These are phyloP conservation scores for Pseudotriccus pelzelni DNA, from an alignment of 2,797 vertebrate species.

Conservation along the genomic window DNA sequence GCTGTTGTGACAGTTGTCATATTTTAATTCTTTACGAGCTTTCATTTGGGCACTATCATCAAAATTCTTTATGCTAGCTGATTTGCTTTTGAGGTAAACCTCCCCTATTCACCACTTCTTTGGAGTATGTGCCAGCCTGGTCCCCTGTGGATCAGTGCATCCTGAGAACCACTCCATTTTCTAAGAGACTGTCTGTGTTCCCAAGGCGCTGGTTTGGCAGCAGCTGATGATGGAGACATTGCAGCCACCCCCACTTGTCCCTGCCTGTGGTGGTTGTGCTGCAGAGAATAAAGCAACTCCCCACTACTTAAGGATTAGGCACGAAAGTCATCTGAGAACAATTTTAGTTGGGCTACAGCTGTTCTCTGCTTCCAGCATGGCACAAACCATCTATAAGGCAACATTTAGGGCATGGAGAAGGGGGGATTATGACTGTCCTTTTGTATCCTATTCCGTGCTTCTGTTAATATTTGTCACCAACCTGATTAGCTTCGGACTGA, in stretches of 20 bases:
- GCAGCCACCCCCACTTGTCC: background rate
- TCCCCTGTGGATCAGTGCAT: background rate
- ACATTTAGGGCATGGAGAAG: background rate
- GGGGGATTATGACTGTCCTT: background rate
- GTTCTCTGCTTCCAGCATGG: background rate
- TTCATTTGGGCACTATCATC: background rate
- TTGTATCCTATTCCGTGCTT: background rate
- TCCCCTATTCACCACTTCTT: background rate
- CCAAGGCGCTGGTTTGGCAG: background rate
- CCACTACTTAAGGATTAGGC: background rate
- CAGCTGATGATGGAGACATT: background rate
- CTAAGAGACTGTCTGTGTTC: background rate
- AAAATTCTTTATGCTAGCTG: background rate
- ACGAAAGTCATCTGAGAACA: background rate
- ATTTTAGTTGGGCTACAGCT: background rate
- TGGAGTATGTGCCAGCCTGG: background rate
- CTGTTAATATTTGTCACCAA: background rate
- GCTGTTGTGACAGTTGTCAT: background rate
- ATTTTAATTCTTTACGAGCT: conserved; percentile 2
- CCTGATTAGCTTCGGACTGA: background rate
- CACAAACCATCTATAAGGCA: background rate
- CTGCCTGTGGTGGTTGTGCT: background rate
- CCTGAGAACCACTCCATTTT: background rate
- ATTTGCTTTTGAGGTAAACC: background rate
- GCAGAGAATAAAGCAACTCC: background rate